Base-by-base conservation (phyloP, 2,888 invertebrate genomes). In the Hedychridium roseum region DNA sequence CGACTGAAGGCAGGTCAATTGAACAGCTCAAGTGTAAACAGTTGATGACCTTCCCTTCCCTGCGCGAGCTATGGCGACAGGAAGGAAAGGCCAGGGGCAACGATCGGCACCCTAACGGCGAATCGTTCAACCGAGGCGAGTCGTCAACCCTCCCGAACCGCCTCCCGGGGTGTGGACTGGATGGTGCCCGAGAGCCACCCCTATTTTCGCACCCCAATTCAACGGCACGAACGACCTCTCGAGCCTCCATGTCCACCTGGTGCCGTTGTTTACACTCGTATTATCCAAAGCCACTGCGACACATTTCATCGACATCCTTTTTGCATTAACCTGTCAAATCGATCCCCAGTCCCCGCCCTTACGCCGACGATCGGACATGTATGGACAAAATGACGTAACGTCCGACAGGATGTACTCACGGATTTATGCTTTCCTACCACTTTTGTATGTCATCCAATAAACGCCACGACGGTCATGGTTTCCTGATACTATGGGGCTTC, bases 381-480 rank as follows among this genome's bases (percentile, higher is more conserved):
- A 35, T 18, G 3, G 21, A 2, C n/a, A n/a, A 23, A 23, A 23
- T 9, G 5, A 23, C 23, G 23, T 6, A 23, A 9, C 23, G 23
- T 6, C 23, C 5, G 23, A 23, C 23, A 23, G 20, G 7, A 35
- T 35, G 9, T 44, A 16, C 36, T 20, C 42, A 47, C 40, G 39
- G 46, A 72, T 74, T 77, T 71, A 76, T 77, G 70, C 64, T 77
- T 55, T 55, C 78, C 78, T 78, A 73, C 71, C 75, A 76, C 76
- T 71, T 76, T 77, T 78, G 76, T 73, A 64, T 75, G 76, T 72
- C 75, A 74, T 70, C 76, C 78, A 75, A 76, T 75, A 74, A 72
- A 64, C 66, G 61, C 60, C 57, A 49, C 55, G 53, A 23, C 15
- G 12, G 16, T 75, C 46, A 70, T 78, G 67, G 11, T 40, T 57